Base-by-base conservation (phyloP, 1,140 invertebrate genomes). In the Nasonia longicornis region DNA sequence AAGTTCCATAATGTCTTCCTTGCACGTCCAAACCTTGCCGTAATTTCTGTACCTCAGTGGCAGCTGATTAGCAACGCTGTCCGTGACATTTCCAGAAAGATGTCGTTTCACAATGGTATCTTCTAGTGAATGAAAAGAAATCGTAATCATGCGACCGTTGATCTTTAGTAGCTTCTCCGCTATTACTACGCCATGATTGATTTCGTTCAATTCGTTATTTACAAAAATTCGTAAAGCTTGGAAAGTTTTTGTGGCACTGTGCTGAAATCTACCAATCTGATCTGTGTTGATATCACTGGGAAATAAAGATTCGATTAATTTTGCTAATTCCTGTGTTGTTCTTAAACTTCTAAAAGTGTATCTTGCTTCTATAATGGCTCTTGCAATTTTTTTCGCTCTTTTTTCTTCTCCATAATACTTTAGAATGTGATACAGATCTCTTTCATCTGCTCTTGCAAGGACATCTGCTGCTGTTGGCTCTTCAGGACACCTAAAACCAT, bases 171-270 rank as follows among this genome's bases (percentile, higher is more conserved):
- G 96, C 83, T 93, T 92, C 72, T 95, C 92, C 1, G 97, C 95
- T 83, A 97, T 86, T 52, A 96, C 87, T 86, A 99, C 93, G 2
- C 93, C 98, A 90, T 96, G 96, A 91, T 98, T 97, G 6, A 99
- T 93, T 92, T 99, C 97, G 90, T 99, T 99, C 0, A 99, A 89
- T 91, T 99, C 98, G 90, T 99, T 96, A 88, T 99, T 99, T 0
- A 99, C 96, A 91, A 99, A 98, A 83, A 99, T 98, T 85, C 98
- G 91, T 78, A 99, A 88, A 0, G 97, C 98, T 92, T 98, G 97
- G 91, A 99, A 99, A 0, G 96, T 95, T 93, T 97, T 98, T 3
- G 96, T 98, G 0, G 97, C 97, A 82, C 93, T 92, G 88, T 98
- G 97, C 8, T 94, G 88, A n/a, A 92, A 92, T 84, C 96, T 92